Evolutionary conservation across 2,113 vertebrate species (phyloP).

Genomic region (Corythaixoides concolor): DNA sequence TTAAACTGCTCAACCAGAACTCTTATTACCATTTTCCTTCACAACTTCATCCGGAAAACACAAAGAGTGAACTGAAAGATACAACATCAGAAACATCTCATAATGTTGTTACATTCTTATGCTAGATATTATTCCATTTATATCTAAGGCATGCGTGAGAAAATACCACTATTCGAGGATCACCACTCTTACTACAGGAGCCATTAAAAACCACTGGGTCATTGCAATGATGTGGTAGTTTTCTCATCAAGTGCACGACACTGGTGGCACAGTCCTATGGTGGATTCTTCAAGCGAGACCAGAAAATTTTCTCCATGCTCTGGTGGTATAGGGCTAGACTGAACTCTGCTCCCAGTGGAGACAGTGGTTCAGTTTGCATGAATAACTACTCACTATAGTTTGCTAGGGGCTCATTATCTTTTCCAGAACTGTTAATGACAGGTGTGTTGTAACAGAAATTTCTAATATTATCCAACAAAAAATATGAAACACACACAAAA

Average conservation of each 20-base stretch:
- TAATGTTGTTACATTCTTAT: not conserved
- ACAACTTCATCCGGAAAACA: constrained; percentile 36
- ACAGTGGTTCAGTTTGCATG: not conserved
- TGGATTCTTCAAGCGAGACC: not conserved
- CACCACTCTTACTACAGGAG: not conserved
- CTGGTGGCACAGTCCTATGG: not conserved
- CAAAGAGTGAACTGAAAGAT: constrained; percentile 5
- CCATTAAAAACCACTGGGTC: not conserved
- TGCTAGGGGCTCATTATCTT: not conserved
- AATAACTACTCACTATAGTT: not conserved
- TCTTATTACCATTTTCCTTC: constrained; percentile 40
- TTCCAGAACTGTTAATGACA: not conserved
- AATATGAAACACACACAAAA: not conserved
- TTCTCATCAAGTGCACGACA: not conserved
- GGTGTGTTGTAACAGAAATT: not conserved
- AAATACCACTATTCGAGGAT: not conserved
- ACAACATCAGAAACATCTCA: constrained; percentile 17
- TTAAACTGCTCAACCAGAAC: constrained; percentile 52
- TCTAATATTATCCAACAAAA: not conserved
- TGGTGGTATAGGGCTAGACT: not conserved
- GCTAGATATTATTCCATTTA: not conserved
- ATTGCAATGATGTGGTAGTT: not conserved
- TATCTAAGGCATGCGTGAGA: not conserved
- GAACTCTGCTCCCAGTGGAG: not conserved
- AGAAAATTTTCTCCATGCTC: not conserved